Conservation (phyloP, 2,113 vertebrate species). For the Laterallus jamaicensis region DNA sequence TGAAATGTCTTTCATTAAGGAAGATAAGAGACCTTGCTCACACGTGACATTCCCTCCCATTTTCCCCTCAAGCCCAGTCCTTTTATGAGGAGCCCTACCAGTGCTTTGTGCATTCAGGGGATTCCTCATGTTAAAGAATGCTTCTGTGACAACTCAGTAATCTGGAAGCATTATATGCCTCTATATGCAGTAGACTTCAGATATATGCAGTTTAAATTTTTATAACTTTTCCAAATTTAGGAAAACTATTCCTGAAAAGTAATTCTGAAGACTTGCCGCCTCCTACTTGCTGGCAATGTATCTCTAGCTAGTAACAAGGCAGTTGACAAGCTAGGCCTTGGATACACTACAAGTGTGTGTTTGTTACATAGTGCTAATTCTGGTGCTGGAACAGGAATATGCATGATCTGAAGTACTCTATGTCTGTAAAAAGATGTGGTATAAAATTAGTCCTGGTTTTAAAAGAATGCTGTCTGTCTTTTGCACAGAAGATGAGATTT, state of each 20-base stretch:
- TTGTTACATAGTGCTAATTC: background rate
- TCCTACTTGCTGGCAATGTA: background rate
- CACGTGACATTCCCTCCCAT: background rate
- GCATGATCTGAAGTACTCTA: rapidly evolving
- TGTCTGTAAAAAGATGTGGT: background rate
- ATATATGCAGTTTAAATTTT: background rate
- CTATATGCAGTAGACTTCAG: background rate
- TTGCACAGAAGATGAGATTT: background rate
- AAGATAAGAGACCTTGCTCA: background rate
- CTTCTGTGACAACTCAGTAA: background rate
- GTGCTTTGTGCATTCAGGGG: background rate
- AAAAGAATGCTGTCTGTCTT: background rate
- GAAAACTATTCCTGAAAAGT: background rate
- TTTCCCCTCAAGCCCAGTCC: background rate
- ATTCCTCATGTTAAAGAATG: background rate
- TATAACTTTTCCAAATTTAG: background rate
- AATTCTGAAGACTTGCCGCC: background rate
- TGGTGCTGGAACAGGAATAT: background rate
- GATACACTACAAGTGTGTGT: background rate
- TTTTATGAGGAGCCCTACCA: background rate
- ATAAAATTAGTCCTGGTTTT: background rate
- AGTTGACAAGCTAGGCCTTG: background rate
- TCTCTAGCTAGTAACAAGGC: background rate
- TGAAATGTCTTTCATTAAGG: background rate
- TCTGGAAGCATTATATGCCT: background rate